phyloP scores from a whole-genome alignment of 2,797 vertebrate species.

The Eulemur rubriventer region DNA sequence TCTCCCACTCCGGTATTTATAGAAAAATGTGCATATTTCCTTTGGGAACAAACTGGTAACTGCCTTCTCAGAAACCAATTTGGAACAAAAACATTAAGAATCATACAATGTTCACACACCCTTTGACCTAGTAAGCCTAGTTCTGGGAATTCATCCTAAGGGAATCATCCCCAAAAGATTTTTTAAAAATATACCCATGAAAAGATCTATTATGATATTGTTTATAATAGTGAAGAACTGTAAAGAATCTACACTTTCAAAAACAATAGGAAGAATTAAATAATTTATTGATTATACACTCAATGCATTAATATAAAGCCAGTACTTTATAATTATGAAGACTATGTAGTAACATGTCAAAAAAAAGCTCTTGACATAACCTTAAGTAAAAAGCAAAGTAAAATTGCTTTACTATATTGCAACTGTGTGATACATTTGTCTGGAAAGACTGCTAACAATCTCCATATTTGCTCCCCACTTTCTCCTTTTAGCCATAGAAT shows the following conservation, averaged over 20 bases:
- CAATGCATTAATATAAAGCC: not conserved
- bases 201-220: conserved; percentile 33
- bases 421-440: not conserved
- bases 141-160: conserved; percentile 63
- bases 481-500: not conserved
- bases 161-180: conserved; percentile 40
- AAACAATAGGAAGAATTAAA: not conserved
- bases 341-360: not conserved
- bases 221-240: conserved; percentile 26
- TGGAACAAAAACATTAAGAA: conserved; percentile 66
- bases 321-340: conserved; percentile 15
- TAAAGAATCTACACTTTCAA: not conserved
- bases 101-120: conserved; percentile 64
- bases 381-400: conserved; percentile 11
- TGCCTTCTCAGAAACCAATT: conserved; percentile 70
- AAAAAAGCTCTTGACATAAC: not conserved
- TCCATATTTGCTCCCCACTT: not conserved
- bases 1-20: not conserved
- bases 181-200: not conserved
- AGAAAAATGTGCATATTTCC: conserved; percentile 57
- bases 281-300: not conserved
- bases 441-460: not conserved
- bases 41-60: conserved; percentile 62
- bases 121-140: conserved; percentile 69
- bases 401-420: not conserved